These are phyloP conservation scores for Eutrigla gurnardus DNA, from an alignment of 2,797 vertebrate genomes.

Conservation along the genomic window DNA sequence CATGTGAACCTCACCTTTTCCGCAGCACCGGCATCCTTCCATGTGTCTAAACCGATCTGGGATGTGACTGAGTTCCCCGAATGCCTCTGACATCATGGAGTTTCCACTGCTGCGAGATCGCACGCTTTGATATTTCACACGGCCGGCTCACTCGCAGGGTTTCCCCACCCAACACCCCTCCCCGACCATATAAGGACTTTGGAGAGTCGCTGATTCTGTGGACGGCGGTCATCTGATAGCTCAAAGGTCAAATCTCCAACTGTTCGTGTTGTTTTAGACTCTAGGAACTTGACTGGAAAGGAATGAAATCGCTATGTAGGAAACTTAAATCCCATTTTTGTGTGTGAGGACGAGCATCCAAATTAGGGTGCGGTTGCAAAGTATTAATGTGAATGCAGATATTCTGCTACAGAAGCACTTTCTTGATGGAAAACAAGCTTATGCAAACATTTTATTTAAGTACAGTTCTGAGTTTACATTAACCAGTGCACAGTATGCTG, in stretches of 20 bases:
- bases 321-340: neutral
- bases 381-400: neutral
- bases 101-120: conserved; percentile 78
- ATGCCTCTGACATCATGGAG: conserved; percentile 80
- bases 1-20: conserved; percentile 63
- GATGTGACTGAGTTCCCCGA: conserved; percentile 55
- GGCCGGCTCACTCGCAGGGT: conserved; percentile 65
- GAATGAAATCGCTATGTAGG: neutral
- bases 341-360: neutral
- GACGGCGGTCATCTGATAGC: conserved; percentile 44
- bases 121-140: conserved; percentile 77
- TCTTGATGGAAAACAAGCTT: neutral
- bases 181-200: conserved; percentile 73
- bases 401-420: neutral
- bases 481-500: neutral
- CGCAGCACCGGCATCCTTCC: conserved; percentile 53
- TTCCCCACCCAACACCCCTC: conserved; percentile 75
- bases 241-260: conserved; percentile 56
- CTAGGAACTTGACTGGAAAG: conserved; percentile 11
- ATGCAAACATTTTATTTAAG: neutral
- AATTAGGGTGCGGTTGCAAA: neutral
- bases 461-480: neutral
- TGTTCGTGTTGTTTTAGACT: conserved; percentile 28
- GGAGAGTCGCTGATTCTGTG: conserved; percentile 52
- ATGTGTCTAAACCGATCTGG: conserved; percentile 68